A percentile compares a stretch with the other conserved stretches of the same genome.
Conservation (phyloP, 2,888 invertebrate species). For the Diaprepes abbreviatus region DNA sequence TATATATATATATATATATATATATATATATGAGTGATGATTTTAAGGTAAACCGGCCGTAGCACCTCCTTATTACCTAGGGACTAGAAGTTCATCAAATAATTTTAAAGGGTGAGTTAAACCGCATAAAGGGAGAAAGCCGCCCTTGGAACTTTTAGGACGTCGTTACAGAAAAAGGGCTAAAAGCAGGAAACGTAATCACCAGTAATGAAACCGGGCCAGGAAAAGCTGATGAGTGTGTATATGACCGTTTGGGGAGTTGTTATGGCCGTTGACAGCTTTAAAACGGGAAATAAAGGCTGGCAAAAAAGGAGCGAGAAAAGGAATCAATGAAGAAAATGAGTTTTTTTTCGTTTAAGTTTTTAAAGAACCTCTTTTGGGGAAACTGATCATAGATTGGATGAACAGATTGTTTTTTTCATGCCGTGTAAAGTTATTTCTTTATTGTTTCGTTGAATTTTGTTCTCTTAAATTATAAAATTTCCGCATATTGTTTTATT, state of each 20-base stretch:
- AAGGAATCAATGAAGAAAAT: no score
- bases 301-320: neutral
- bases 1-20: no score
- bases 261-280: slow-evolving; percentile 19
- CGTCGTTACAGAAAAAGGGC: slow-evolving; percentile 33
- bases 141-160: slow-evolving; percentile 37
- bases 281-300: neutral
- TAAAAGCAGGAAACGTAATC: slow-evolving; percentile 29
- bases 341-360: no score
- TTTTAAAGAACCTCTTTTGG: no score
- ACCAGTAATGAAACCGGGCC: slow-evolving; percentile 23
- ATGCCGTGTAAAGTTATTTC: no score
- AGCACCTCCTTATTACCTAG: neutral
- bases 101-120: slow-evolving; percentile 28
- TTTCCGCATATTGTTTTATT: no score
- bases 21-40: neutral
- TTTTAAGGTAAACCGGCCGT: neutral
- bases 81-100: slow-evolving; percentile 29
- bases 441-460: no score
- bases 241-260: slow-evolving; percentile 17
- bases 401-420: no score
- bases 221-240: slow-evolving; percentile 14
- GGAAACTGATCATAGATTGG: no score
- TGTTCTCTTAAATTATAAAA: no score
- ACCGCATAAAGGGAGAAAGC: slow-evolving; percentile 31